These are phyloP conservation scores for Melieria crassipennis DNA, from an alignment of 2,888 invertebrate species.

Conservation along the genomic window DNA sequence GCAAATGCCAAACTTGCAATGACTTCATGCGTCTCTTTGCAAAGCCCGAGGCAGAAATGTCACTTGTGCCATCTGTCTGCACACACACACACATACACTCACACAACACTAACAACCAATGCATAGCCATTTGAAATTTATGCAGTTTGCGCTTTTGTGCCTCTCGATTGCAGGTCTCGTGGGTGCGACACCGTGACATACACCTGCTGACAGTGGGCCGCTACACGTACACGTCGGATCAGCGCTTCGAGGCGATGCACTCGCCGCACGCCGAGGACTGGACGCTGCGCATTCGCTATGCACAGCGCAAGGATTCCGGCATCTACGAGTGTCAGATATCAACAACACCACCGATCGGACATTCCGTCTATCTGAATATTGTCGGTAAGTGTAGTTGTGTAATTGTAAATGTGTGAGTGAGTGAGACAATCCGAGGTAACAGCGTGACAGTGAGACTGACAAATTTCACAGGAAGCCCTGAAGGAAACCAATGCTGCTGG, in stretches of 20 bases:
- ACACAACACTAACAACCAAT: background rate
- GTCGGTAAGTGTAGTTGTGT: conserved; percentile 74
- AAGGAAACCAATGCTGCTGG: too few species aligned
- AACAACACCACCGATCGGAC: conserved; percentile 87
- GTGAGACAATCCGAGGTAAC: too few species aligned
- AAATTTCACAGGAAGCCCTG: too few species aligned
- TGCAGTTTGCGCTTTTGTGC: conserved; percentile 9
- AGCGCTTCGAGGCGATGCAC: conserved; percentile 87
- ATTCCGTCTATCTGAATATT: conserved; percentile 82
- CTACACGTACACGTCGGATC: conserved; percentile 83
- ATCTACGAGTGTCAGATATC: conserved; percentile 93
- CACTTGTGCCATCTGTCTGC: conserved; percentile 5
- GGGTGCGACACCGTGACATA: conserved; percentile 80
- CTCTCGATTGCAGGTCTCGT: conserved; percentile 72
- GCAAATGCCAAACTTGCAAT: too few species aligned
- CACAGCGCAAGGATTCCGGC: conserved; percentile 78
- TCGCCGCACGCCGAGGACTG: conserved; percentile 88
- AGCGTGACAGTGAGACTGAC: too few species aligned
- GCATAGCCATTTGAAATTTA: background rate
- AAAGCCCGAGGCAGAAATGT: background rate
- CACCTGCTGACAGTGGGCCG: conserved; percentile 79
- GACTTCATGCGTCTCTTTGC: background rate
- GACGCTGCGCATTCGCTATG: conserved; percentile 81
- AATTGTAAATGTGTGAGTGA: too few species aligned
- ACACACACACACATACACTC: background rate